Conservation (phyloP, 2,888 invertebrate genomes). For the Sisyra terminalis region DNA sequence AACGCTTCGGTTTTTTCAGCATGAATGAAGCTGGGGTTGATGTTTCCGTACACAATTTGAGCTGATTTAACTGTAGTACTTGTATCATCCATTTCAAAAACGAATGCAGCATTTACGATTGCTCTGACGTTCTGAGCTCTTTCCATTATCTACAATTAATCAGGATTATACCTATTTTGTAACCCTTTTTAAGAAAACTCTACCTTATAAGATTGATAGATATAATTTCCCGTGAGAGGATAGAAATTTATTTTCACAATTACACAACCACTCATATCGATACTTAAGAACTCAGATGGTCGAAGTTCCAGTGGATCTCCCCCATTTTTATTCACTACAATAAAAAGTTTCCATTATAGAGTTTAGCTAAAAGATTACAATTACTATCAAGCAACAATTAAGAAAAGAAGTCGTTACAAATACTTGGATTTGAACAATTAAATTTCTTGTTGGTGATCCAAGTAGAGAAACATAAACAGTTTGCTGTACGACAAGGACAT, state of each 20-base stretch:
- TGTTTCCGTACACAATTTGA: slow-evolving; percentile 48
- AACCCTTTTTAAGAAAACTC: neutral
- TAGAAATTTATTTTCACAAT: slow-evolving; percentile 31
- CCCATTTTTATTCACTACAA: slow-evolving; percentile 1
- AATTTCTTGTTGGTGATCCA: too few species aligned
- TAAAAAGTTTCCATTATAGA: neutral
- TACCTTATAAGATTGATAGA: slow-evolving; percentile 22
- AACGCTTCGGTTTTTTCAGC: slow-evolving; percentile 32
- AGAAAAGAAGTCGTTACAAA: too few species aligned
- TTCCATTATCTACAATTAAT: slow-evolving; percentile 44
- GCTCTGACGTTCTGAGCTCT: slow-evolving; percentile 59
- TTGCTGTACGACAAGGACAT: too few species aligned
- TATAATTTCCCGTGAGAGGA: slow-evolving; percentile 24
- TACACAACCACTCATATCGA: slow-evolving; percentile 29
- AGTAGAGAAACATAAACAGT: too few species aligned
- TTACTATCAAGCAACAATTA: too few species aligned
- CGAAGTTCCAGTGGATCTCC: neutral
- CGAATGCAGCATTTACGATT: slow-evolving; percentile 53
- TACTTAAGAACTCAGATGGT: slow-evolving; percentile 23
- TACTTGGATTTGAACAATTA: too few species aligned
- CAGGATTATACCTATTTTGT: neutral
- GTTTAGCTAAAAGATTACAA: slow-evolving; percentile 19
- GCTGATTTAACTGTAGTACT: slow-evolving; percentile 29
- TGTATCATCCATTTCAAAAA: slow-evolving; percentile 33
- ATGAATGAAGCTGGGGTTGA: slow-evolving; percentile 33